Evolutionary conservation across 2,113 vertebrate species (phyloP), one percentile per base, ranked within the genome.

Genomic region (Coryphaenoides rupestris): DNA sequence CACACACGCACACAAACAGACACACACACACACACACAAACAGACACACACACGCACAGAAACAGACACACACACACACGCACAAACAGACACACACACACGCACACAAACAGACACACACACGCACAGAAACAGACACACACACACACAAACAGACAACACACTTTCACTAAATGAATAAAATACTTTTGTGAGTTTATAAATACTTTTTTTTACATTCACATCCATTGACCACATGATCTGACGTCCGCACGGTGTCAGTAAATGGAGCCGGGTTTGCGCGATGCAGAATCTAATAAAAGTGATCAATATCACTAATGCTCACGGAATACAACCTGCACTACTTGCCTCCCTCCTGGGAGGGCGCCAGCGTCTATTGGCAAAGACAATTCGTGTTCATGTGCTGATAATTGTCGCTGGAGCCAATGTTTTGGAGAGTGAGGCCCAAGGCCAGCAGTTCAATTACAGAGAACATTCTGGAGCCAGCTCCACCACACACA

Each of bases 341-440:
- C 22, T 17, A 21, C 54, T 21, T 49, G 47, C 22, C 49, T 40
- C 19, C 53, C 16, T 55, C 65, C 23, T 53, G 24, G 45, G 49
- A 49, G 47, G 55, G 56, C 46, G 65, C 19, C 52, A 19, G 67
- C 66, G 70, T 49, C 21, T 73, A 77, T 15, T 23, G 57, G 53
- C 62, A 28, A 24, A 69, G 70, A 70, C 50, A 56, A 5, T 63
- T n/a, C 49, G 5, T n/a, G 16, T 19, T 52, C 49, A 21, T 54
- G 10, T 54, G 52, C 52, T 54, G 52, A 21, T 12, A 21, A 21
- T 12, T 19, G n/a, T 54, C 4, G 52, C 19, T 55, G 24, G 55
- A 66, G 52, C 19, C 57, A 21, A 13, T 21, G 58, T 16, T 2
- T 63, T 60, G 62, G 5, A 57, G 9, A 49, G 10, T 50, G 23